phyloP scores from a whole-genome alignment of 1,140 invertebrate species.

The Drosophila seguyi region DNA sequence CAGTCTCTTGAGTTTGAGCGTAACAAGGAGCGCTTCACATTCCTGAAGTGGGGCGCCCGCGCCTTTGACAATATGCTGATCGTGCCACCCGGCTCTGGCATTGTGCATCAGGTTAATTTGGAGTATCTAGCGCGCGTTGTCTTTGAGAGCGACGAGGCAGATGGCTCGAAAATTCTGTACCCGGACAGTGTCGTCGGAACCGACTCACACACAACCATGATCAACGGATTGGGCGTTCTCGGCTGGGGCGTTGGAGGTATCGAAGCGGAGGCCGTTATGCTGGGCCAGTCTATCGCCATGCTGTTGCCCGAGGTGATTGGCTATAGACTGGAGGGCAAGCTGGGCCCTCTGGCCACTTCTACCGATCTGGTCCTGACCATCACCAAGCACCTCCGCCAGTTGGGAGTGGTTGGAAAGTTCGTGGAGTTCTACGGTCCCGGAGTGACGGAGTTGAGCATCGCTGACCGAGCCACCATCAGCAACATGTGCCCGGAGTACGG shows the following conservation, averaged over 20 bases:
- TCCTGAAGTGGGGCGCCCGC: slow-evolving; percentile 98
- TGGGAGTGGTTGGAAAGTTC: slow-evolving; percentile 99
- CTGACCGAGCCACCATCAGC: slow-evolving; percentile 96
- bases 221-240: slow-evolving; percentile 94
- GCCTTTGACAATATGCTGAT: slow-evolving; percentile 98
- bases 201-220: slow-evolving; percentile 99
- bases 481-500: slow-evolving; percentile 99
- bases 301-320: slow-evolving; percentile 97
- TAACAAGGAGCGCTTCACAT: slow-evolving; percentile 98
- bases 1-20: slow-evolving; percentile 98
- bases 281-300: slow-evolving; percentile 98
- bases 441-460: slow-evolving; percentile 95
- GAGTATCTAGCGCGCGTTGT: slow-evolving; percentile 98
- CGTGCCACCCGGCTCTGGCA: slow-evolving; percentile 98
- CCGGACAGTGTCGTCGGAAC: slow-evolving; percentile 99
- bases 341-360: slow-evolving; percentile 95
- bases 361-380: slow-evolving; percentile 99
- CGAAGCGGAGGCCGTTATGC: slow-evolving; percentile 95
- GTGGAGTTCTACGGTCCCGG: slow-evolving; percentile 99
- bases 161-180: slow-evolving; percentile 88
- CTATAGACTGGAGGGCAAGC: slow-evolving; percentile 93
- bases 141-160: slow-evolving; percentile 88
- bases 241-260: slow-evolving; percentile 92
- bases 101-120: slow-evolving; percentile 99
- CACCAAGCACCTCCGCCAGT: slow-evolving; percentile 97